Percentiles rank a stretch among this genome's conserved stretches.
Evolutionary conservation across 2,888 invertebrate genomes (phyloP).

Genomic region (Melangyna quadrimaculata): DNA sequence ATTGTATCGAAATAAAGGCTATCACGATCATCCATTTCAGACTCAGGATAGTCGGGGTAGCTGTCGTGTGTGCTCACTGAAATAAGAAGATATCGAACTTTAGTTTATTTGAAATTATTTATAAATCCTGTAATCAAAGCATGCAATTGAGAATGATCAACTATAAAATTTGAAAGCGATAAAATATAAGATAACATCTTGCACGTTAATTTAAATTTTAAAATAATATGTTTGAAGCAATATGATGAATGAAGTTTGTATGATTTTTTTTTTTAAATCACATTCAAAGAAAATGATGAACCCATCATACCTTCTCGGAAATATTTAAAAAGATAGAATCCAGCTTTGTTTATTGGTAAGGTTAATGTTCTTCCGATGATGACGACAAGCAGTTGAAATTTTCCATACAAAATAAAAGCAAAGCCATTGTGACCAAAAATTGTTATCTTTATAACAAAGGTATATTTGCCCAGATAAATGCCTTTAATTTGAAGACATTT

Average conservation of each 20-base stretch:
- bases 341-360: background rate
- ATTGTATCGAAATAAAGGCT: constrained; percentile 81
- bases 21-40: constrained; percentile 80
- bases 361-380: background rate
- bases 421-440: too few species aligned
- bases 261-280: background rate
- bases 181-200: background rate
- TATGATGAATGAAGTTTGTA: background rate
- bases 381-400: too few species aligned
- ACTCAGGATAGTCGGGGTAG: constrained; percentile 79
- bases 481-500: too few species aligned
- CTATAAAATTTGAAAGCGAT: background rate
- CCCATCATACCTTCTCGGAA: background rate
- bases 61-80: constrained; percentile 80
- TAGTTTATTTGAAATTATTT: background rate
- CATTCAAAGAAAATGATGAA: background rate
- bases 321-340: background rate
- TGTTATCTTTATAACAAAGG: too few species aligned
- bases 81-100: constrained; percentile 50
- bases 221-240: background rate
- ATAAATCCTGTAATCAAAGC: background rate
- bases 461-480: too few species aligned
- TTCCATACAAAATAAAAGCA: too few species aligned
- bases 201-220: too few species aligned
- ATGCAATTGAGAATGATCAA: background rate